phyloP scores from a whole-genome alignment of 2,888 invertebrate species.

The Hypolimnas misippus region DNA sequence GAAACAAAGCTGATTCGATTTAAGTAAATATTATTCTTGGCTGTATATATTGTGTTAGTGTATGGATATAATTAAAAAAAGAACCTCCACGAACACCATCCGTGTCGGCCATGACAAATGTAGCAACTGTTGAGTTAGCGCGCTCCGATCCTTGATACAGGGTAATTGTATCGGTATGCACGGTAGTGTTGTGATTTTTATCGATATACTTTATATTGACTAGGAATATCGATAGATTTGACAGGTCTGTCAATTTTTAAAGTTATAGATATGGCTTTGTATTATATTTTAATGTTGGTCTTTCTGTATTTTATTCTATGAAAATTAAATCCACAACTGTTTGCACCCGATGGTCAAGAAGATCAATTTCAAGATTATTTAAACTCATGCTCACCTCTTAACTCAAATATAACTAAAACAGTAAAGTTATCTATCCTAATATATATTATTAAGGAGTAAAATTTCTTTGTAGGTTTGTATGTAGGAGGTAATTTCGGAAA shows the following conservation, averaged over 20 bases:
- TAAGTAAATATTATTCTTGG: background rate
- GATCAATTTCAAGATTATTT: no score
- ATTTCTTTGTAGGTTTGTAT: no score
- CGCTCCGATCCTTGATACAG: slow-evolving; percentile 62
- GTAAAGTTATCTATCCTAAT: no score
- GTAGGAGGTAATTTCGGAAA: no score
- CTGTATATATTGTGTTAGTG: background rate
- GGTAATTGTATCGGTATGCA: slow-evolving; percentile 73
- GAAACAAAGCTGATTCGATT: no score
- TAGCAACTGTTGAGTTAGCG: slow-evolving; percentile 70
- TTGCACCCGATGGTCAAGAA: no score
- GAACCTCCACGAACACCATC: slow-evolving; percentile 28
- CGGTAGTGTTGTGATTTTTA: slow-evolving; percentile 53
- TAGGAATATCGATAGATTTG: background rate
- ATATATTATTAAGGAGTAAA: no score
- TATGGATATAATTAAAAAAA: slow-evolving; percentile 1
- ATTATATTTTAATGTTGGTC: background rate
- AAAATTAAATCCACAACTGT: no score
- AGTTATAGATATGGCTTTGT: background rate
- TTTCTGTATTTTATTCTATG: no score
- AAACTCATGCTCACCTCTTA: no score
- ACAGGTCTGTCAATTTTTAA: background rate
- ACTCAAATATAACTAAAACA: no score
- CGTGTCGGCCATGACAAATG: slow-evolving; percentile 71
- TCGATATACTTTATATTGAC: slow-evolving; percentile 41